A percentile compares a stretch with the other conserved stretches of the same genome.
Conservation (phyloP, 2,113 vertebrate genomes). For the Poecile atricapillus region DNA sequence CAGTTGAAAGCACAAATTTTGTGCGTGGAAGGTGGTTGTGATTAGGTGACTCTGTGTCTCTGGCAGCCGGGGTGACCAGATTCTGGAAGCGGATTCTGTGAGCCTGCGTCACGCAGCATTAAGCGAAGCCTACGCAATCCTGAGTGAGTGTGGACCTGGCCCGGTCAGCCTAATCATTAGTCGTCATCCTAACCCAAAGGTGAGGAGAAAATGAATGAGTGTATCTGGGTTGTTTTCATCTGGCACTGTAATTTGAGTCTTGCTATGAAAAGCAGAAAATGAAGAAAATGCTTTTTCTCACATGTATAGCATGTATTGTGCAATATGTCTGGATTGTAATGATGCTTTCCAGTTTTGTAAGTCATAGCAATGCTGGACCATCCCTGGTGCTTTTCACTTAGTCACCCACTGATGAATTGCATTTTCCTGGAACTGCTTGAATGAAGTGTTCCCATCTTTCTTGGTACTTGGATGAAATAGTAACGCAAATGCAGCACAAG, state of each 20-base stretch:
- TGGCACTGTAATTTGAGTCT: neutral
- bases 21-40: neutral
- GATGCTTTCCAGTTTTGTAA: neutral
- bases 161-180: conserved; percentile 92
- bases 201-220: conserved; percentile 40
- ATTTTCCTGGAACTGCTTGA: conserved; percentile 12
- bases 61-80: conserved; percentile 90
- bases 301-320: neutral
- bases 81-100: conserved; percentile 90
- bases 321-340: neutral
- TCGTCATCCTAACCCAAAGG: conserved; percentile 94
- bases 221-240: neutral
- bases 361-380: neutral
- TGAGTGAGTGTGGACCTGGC: conserved; percentile 93
- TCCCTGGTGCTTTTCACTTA: neutral
- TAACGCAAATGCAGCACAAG: neutral
- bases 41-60: neutral
- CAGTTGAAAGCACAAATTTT: neutral
- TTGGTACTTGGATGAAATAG: neutral
- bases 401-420: neutral
- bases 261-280: neutral
- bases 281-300: neutral
- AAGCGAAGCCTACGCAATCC: conserved; percentile 90
- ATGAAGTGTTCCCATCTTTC: neutral
- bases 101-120: conserved; percentile 88